Conservation (phyloP, 2,797 vertebrate genomes). For the Notolabrus celidotus region DNA sequence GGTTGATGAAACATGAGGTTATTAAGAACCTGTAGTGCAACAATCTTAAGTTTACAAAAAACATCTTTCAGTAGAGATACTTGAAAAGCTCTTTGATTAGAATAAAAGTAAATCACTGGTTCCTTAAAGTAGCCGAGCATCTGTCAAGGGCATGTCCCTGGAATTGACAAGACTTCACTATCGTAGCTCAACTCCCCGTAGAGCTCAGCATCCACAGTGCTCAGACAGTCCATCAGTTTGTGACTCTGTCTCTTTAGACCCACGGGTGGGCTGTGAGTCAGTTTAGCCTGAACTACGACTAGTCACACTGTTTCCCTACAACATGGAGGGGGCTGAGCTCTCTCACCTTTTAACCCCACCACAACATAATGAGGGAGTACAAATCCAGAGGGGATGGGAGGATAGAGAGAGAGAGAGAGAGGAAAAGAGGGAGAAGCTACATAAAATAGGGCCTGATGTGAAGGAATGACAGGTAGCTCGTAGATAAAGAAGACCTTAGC, state of each 20-base stretch:
- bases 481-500: constrained; percentile 65
- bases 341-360: constrained; percentile 66
- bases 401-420: neutral
- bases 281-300: constrained; percentile 43
- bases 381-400: constrained; percentile 36
- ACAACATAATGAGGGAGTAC: constrained; percentile 47
- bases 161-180: constrained; percentile 9
- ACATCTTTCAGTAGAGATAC: neutral
- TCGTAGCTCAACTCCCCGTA: constrained; percentile 26
- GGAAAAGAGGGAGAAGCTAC: no score
- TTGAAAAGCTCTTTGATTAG: neutral
- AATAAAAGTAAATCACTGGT: constrained; percentile 6
- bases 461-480: constrained; percentile 64
- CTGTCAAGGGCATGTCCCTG: constrained; percentile 10
- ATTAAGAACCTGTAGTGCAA: no score
- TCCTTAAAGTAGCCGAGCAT: neutral
- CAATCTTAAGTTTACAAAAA: no score
- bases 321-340: constrained; percentile 24
- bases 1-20: no score
- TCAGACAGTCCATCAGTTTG: constrained; percentile 60
- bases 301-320: neutral
- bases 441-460: constrained; percentile 48
- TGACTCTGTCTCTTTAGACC: constrained; percentile 44
- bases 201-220: constrained; percentile 7
- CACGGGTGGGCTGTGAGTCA: constrained; percentile 26